These are phyloP conservation scores for Zelostemma sp. DNA, from an alignment of 1,140 invertebrate species.

Conservation along the genomic window DNA sequence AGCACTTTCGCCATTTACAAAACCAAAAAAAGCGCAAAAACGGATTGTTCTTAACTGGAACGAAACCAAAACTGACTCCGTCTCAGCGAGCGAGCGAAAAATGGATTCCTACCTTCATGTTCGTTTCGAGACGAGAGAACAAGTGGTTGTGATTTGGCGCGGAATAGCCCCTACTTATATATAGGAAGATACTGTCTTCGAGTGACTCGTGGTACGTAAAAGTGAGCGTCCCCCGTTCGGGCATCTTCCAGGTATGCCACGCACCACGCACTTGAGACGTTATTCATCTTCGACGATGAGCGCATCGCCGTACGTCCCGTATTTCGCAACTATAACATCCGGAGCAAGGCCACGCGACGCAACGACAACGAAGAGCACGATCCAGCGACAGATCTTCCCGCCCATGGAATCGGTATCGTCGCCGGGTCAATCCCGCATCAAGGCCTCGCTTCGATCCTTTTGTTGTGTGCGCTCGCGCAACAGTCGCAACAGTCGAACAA, in stretches of 20 bases:
- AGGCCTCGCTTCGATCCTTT: constrained; percentile 1
- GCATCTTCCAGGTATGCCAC: constrained; percentile 22
- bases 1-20: too few species aligned
- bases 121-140: constrained; percentile 46
- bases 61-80: too few species aligned
- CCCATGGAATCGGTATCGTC: background rate
- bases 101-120: constrained; percentile 53
- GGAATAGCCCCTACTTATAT: constrained; percentile 46
- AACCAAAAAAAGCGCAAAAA: too few species aligned
- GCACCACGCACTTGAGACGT: constrained; percentile 32
- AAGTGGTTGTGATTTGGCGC: constrained; percentile 53
- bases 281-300: constrained; percentile 38
- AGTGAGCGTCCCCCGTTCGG: constrained; percentile 30
- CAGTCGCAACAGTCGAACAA: background rate
- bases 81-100: background rate
- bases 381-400: constrained; percentile 3
- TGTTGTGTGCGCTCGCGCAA: background rate
- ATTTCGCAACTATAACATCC: constrained; percentile 56
- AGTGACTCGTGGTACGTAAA: constrained; percentile 28
- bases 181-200: constrained; percentile 41
- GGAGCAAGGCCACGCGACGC: constrained; percentile 52
- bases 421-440: background rate
- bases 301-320: constrained; percentile 18
- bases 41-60: too few species aligned
- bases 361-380: constrained; percentile 1